Evolutionary conservation across 2,797 vertebrate species (phyloP).

Genomic region (Chiroxiphia lanceolata): DNA sequence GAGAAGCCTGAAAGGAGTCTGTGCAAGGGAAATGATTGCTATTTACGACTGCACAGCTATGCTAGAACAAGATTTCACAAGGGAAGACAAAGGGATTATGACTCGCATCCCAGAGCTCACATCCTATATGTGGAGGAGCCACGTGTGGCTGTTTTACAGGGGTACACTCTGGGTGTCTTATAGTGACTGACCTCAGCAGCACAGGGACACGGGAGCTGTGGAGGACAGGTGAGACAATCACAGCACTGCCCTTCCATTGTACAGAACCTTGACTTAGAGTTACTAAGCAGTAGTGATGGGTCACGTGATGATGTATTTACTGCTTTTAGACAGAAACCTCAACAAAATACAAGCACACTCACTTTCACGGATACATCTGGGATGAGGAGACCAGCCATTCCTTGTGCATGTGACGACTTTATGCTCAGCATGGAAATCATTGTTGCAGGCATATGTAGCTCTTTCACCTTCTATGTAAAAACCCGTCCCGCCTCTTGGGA

Average conservation of each 20-base stretch:
- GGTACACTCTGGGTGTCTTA: neutral
- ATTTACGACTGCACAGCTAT: neutral
- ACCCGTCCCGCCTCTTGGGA: accelerated
- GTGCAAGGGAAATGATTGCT: neutral
- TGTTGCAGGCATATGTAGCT: accelerated
- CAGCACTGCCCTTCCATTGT: neutral
- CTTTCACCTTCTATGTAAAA: neutral
- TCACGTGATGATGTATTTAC: neutral
- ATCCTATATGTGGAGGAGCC: neutral
- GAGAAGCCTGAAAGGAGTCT: neutral
- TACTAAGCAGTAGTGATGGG: neutral
- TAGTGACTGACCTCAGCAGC: neutral
- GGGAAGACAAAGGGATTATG: neutral
- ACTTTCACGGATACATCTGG: conserved; percentile 39
- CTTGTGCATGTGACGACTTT: conserved; percentile 22
- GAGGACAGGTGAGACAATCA: neutral
- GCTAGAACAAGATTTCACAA: neutral
- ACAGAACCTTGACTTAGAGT: neutral
- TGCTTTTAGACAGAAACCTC: neutral
- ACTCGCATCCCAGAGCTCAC: neutral
- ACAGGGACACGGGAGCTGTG: neutral
- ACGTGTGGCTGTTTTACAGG: neutral
- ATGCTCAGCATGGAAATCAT: neutral
- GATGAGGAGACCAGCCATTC: conserved; percentile 47
- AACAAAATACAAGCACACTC: conserved; percentile 10